Conservation (phyloP, 2,797 vertebrate species). For the Tragopan temminckii region DNA sequence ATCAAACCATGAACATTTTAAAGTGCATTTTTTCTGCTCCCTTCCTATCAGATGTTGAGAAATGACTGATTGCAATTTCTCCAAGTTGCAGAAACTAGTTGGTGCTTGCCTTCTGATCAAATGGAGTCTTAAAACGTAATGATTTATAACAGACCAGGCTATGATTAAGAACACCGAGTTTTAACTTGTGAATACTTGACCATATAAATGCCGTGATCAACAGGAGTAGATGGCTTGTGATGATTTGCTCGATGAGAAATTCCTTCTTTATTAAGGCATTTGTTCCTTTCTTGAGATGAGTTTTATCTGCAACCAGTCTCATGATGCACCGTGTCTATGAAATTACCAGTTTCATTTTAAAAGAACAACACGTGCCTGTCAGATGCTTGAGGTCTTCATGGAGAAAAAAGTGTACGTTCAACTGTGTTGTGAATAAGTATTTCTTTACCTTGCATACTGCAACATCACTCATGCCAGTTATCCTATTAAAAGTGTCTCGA, state of each 20-base stretch:
- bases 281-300: background rate
- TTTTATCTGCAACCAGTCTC: background rate
- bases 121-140: slow-evolving; percentile 35
- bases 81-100: slow-evolving; percentile 56
- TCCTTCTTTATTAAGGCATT: background rate
- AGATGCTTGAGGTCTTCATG: background rate
- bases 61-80: slow-evolving; percentile 51
- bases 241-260: slow-evolving; percentile 44
- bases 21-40: slow-evolving; percentile 29
- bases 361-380: background rate
- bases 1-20: slow-evolving; percentile 35
- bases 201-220: slow-evolving; percentile 54
- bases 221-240: slow-evolving; percentile 14
- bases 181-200: slow-evolving; percentile 69
- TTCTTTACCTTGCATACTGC: background rate
- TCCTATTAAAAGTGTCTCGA: background rate
- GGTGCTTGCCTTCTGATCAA: slow-evolving; percentile 62
- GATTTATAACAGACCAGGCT: slow-evolving; percentile 29
- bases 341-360: background rate
- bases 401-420: background rate
- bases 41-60: slow-evolving; percentile 59
- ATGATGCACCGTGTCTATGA: background rate
- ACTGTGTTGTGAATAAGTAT: background rate
- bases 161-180: slow-evolving; percentile 41
- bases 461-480: background rate